Evolutionary conservation across 2,113 vertebrate species (phyloP), one percentile per base, ranked within the genome.

Genomic region (Anseranas semipalmata): DNA sequence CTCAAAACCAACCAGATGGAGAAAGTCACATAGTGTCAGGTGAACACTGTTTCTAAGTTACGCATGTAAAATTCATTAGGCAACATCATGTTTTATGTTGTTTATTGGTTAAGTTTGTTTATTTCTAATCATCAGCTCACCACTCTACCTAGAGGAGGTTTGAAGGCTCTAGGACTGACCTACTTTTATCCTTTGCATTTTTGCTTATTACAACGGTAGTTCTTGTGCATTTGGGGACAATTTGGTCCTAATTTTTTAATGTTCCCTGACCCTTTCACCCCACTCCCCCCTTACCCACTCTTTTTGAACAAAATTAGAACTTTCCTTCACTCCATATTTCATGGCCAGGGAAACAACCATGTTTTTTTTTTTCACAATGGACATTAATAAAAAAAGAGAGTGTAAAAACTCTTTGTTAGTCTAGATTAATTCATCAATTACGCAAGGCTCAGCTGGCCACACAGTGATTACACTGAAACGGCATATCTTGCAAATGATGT

Each of bases 371-470:
- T 73, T 85, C 95, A 95, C 78, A 90, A 63, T 43, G 90, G 88
- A 96, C 78, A 65, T 95, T 95, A 96, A 87, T 94, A 74, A 95
- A 96, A n/a, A n/a, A n/a, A n/a, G n/a, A n/a, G n/a, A 91, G 62
- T 94, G 79, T 95, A 87, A 96, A 97, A 97, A 52, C 53, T 95
- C 87, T 93, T 65, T 92, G 96, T 93, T 96, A 95, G 94, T 96
- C 95, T 91, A 85, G 84, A 96, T 97, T 97, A 97, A 97, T 97
- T 89, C 70, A 93, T 85, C 84, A 97, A 68, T 97, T 95, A 95
- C 32, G 93, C 74, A 95, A 90, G 79, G 35, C 85, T 96, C 87
- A 83, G 53, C 82, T 94, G 91, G 85, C 88, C 77, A 95, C 74
- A 66, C 95, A 94, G 92, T 77, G 85, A 96, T 97, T 97, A 96